phyloP scores from a whole-genome alignment of 2,113 vertebrate genomes.

The Gila orcuttii region DNA sequence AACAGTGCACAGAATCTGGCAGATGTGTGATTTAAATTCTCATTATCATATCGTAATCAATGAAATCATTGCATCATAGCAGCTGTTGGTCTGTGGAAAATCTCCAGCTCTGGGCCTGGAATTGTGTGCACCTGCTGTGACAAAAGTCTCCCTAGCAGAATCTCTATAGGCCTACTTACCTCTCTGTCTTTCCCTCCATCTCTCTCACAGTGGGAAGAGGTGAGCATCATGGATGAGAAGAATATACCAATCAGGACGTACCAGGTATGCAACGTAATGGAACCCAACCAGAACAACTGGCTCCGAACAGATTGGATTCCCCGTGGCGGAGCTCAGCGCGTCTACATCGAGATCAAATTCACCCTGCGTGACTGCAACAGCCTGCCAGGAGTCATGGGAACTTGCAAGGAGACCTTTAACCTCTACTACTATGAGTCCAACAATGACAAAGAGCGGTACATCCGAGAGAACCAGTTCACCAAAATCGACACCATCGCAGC shows the following conservation, averaged over 20 bases:
- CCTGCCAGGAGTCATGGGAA: constrained; percentile 95
- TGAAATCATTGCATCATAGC: constrained; percentile 20
- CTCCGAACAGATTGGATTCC: constrained; percentile 97
- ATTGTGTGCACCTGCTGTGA: constrained; percentile 48
- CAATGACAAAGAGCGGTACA: constrained; percentile 92
- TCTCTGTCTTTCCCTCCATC: constrained; percentile 14
- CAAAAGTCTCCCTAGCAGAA: constrained; percentile 11
- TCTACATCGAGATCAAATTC: constrained; percentile 98
- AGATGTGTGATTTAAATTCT: constrained; percentile 53
- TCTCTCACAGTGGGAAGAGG: constrained; percentile 77
- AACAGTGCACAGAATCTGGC: constrained; percentile 19
- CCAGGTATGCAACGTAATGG: constrained; percentile 98
- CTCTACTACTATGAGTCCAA: constrained; percentile 98
- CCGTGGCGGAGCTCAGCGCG: constrained; percentile 91
- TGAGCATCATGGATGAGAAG: constrained; percentile 82
- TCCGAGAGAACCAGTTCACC: constrained; percentile 93
- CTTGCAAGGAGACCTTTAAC: constrained; percentile 99
- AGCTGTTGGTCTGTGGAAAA: constrained; percentile 32
- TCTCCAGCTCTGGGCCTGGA: constrained; percentile 19
- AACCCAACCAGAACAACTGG: constrained; percentile 97
- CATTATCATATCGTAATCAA: constrained; percentile 50
- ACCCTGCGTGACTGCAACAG: constrained; percentile 98
- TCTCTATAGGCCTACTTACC: constrained; percentile 15
- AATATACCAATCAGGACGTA: constrained; percentile 80
- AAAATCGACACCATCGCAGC: constrained; percentile 98